These are phyloP conservation scores for Clanis bilineata DNA, from an alignment of 2,888 invertebrate species.

Conservation along the genomic window DNA sequence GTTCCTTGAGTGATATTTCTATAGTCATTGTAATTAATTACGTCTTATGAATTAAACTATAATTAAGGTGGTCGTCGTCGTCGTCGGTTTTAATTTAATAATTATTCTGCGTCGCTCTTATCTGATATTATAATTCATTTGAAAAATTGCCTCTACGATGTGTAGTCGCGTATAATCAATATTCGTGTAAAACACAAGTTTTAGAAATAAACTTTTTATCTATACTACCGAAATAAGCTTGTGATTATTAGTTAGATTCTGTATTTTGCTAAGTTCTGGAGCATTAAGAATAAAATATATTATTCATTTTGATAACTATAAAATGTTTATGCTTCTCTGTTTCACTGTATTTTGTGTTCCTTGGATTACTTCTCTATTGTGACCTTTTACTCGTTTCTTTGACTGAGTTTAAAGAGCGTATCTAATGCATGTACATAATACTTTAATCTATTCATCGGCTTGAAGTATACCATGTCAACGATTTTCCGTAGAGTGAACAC, in stretches of 20 bases:
- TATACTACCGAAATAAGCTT: too few species aligned
- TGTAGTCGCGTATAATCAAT: not conserved
- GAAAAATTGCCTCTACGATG: not conserved
- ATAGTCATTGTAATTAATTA: conserved; percentile 34
- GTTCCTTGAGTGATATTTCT: conserved; percentile 17
- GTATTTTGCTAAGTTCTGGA: too few species aligned
- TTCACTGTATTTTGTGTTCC: too few species aligned
- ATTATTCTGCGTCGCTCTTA: conserved; percentile 23
- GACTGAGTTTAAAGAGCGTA: conserved; percentile 42
- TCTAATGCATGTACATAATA: conserved; percentile 52
- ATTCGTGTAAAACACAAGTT: not conserved
- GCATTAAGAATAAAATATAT: too few species aligned
- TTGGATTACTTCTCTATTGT: too few species aligned
- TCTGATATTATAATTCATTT: conserved; percentile 20
- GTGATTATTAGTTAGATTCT: too few species aligned
- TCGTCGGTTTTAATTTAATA: conserved; percentile 8
- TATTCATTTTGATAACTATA: too few species aligned
- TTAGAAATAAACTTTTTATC: too few species aligned
- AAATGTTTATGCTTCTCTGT: too few species aligned
- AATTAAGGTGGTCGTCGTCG: not conserved
- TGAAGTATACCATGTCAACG: conserved; percentile 47
- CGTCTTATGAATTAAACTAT: conserved; percentile 4
- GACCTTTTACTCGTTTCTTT: too few species aligned
- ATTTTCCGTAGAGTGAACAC: conserved; percentile 67
- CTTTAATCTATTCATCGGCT: conserved; percentile 58